phyloP scores from a whole-genome alignment of 2,888 invertebrate species.

The Orthosia gothica region DNA sequence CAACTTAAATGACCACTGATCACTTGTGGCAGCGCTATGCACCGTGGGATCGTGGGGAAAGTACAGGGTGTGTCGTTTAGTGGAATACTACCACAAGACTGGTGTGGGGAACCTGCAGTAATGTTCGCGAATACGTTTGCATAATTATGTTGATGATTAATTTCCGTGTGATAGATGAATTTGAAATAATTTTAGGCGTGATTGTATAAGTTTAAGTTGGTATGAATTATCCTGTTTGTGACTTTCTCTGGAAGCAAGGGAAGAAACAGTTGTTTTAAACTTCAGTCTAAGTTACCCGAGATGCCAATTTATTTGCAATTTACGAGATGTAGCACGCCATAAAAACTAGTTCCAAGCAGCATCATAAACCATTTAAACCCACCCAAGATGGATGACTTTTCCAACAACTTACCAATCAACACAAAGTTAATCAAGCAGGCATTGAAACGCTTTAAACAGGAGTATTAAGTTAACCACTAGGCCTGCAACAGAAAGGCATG shows the following conservation, averaged over 20 bases:
- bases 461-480: constrained; percentile 43
- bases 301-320: neutral
- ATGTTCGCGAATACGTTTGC: constrained; percentile 38
- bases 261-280: neutral
- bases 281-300: too few relatives aligned
- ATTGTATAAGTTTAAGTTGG: neutral
- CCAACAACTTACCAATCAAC: constrained; percentile 8
- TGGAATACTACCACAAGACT: constrained; percentile 26
- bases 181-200: neutral
- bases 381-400: neutral
- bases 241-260: neutral
- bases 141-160: constrained; percentile 32
- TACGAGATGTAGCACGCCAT: neutral
- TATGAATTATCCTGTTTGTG: neutral
- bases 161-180: constrained; percentile 36
- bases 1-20: constrained; percentile 42
- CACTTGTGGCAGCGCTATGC: constrained; percentile 34
- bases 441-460: constrained; percentile 36
- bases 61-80: constrained; percentile 65
- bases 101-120: constrained; percentile 10
- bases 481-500: constrained; percentile 42
- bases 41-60: constrained; percentile 67
- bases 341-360: neutral
- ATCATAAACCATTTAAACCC: neutral
- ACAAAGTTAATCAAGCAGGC: constrained; percentile 36